Evolutionary conservation across 2,797 vertebrate species (phyloP).

Genomic region (Peromyscus melanophrys): DNA sequence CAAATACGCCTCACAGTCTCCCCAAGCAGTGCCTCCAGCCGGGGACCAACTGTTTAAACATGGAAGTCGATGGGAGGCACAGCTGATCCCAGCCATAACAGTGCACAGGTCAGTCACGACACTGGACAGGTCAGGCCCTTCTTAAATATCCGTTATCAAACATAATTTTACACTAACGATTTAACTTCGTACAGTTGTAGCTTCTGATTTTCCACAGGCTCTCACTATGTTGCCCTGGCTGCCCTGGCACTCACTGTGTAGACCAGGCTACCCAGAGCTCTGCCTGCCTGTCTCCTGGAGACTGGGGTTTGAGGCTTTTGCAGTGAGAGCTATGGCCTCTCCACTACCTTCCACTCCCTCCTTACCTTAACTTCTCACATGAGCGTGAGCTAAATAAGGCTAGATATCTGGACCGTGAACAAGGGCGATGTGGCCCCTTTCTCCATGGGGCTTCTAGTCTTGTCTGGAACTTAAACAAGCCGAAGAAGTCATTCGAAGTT

Average conservation of each 20-base stretch:
- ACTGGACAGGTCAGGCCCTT: not conserved
- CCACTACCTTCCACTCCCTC: not conserved
- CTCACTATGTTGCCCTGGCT: not conserved
- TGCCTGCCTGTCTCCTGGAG: not conserved
- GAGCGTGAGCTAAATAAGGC: not conserved
- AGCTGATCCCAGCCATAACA: not conserved
- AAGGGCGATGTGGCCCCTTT: not conserved
- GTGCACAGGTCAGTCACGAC: not conserved
- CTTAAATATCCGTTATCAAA: not conserved
- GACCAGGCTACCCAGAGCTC: not conserved
- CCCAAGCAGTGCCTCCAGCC: not conserved
- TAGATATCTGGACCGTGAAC: not conserved
- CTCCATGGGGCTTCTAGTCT: not conserved
- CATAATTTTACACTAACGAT: not conserved
- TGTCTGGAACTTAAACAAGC: conserved; percentile 32
- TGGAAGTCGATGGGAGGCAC: not conserved
- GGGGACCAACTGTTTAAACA: not conserved
- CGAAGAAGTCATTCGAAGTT: not conserved
- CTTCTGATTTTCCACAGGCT: not conserved
- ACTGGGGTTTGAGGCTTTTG: not conserved
- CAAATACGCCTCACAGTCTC: not conserved
- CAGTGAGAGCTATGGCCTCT: not conserved
- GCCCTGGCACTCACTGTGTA: not conserved
- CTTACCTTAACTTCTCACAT: not conserved
- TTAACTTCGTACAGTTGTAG: not conserved